Evolutionary conservation across 2,113 vertebrate species (phyloP).

Genomic region (Nyctereutes procyonoides): DNA sequence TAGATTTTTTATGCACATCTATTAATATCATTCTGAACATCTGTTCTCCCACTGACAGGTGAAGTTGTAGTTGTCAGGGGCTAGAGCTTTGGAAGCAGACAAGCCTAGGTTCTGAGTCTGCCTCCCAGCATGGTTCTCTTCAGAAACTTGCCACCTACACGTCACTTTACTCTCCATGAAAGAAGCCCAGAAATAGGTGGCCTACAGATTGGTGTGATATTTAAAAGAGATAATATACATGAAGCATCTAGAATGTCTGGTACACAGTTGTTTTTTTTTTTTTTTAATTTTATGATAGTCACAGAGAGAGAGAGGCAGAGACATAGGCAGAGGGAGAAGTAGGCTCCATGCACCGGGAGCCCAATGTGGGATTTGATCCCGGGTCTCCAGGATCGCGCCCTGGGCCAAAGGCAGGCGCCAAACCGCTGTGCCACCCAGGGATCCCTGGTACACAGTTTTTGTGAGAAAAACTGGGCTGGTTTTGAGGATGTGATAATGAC

Average conservation of each 20-base stretch:
- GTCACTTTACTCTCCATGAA: neutral
- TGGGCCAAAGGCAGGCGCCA: too few relatives aligned
- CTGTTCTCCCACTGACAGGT: neutral
- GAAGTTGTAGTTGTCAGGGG: neutral
- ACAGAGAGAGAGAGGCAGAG: too few relatives aligned
- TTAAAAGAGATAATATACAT: neutral
- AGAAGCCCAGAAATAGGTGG: neutral
- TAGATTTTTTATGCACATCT: neutral
- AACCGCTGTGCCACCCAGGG: too few relatives aligned
- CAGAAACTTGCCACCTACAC: neutral
- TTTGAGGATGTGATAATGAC: neutral
- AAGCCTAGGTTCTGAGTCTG: neutral
- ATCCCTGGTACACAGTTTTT: neutral
- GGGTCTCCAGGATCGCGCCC: too few relatives aligned
- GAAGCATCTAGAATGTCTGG: neutral
- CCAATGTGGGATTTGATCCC: too few relatives aligned
- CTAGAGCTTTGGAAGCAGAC: neutral
- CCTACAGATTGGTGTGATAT: neutral
- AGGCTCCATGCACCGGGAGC: too few relatives aligned
- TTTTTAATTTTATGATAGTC: too few relatives aligned
- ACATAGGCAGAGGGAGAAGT: too few relatives aligned
- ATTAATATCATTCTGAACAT: neutral
- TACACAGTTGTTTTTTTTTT: too few relatives aligned
- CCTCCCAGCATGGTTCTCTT: neutral
- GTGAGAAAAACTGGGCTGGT: neutral